Base-by-base conservation (phyloP, 2,888 invertebrate species). In the Aethes cnicana region DNA sequence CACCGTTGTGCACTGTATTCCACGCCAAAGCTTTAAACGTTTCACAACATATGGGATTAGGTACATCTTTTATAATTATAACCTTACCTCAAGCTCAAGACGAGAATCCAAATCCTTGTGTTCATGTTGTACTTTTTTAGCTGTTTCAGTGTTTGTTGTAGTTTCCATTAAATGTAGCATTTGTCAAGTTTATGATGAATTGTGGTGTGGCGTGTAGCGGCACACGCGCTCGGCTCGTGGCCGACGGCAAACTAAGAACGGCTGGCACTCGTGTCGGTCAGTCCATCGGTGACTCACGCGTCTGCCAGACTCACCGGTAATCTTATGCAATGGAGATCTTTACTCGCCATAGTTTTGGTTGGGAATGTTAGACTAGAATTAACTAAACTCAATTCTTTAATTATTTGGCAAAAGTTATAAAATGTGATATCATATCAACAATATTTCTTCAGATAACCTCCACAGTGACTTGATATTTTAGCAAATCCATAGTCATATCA, bases 271-370 rank as follows among this genome's bases (percentile, higher is more conserved):
- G 26, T 5, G n/a, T 35, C 35, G 28, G 50, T 23, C 36, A 50
- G 37, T n/a, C n/a, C n/a, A n/a, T n/a, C n/a, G n/a, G 23, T 44
- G 50, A 50, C 43, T 50, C 50, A 50, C 12, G n/a, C 23, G 8
- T 6, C 2, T 11, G n/a, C n/a, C n/a, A n/a, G n/a, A n/a, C n/a
- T n/a, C n/a, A n/a, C n/a, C n/a, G n/a, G n/a, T n/a, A n/a, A n/a
- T n/a, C n/a, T n/a, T n/a, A n/a, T n/a, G n/a, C n/a, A n/a, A n/a
- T n/a, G n/a, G n/a, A n/a, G n/a, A n/a, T n/a, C n/a, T n/a, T n/a
- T n/a, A n/a, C n/a, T n/a, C n/a, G n/a, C n/a, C n/a, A n/a, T n/a
- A n/a, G n/a, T n/a, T n/a, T n/a, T n/a, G n/a, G n/a, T n/a, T n/a
- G n/a, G n/a, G n/a, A n/a, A n/a, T n/a, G n/a, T n/a, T n/a, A n/a